phyloP scores from a whole-genome alignment of 2,113 vertebrate species.

The Nothocercus julius region DNA sequence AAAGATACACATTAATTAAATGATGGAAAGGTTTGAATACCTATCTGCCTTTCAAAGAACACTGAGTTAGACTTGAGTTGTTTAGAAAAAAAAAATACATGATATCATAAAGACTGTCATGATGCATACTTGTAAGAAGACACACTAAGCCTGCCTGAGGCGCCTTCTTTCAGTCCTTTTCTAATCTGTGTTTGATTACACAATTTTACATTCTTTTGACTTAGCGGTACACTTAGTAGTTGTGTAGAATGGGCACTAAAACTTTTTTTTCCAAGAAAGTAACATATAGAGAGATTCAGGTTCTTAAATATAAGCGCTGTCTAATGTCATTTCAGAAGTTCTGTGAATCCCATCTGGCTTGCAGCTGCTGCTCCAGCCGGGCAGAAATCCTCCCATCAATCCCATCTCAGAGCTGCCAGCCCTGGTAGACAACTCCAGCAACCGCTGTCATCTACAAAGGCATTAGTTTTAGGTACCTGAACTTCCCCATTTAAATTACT shows the following conservation, averaged over 20 bases:
- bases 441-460: constrained; percentile 15
- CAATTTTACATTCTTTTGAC: constrained; percentile 28
- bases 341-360: constrained; percentile 64
- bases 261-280: constrained; percentile 52
- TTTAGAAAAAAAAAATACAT: neutral
- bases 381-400: constrained; percentile 65
- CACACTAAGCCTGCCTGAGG: constrained; percentile 13
- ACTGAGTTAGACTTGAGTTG: neutral
- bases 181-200: constrained; percentile 45
- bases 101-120: neutral
- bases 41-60: neutral
- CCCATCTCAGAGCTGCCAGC: constrained; percentile 68
- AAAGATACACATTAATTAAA: constrained; percentile 42
- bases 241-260: constrained; percentile 20
- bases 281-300: constrained; percentile 52
- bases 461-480: constrained; percentile 58
- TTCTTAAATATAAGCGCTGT: constrained; percentile 56
- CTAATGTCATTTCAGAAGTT: constrained; percentile 63
- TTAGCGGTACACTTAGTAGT: constrained; percentile 33
- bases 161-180: constrained; percentile 23
- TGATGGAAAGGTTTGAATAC: constrained; percentile 2
- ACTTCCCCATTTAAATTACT: constrained; percentile 45
- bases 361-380: constrained; percentile 72
- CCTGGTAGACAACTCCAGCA: constrained; percentile 53
- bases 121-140: neutral